Evolutionary conservation across 2,797 vertebrate species (phyloP), one percentile per base, ranked within the genome.

Genomic region (Syndactyla subalaris): DNA sequence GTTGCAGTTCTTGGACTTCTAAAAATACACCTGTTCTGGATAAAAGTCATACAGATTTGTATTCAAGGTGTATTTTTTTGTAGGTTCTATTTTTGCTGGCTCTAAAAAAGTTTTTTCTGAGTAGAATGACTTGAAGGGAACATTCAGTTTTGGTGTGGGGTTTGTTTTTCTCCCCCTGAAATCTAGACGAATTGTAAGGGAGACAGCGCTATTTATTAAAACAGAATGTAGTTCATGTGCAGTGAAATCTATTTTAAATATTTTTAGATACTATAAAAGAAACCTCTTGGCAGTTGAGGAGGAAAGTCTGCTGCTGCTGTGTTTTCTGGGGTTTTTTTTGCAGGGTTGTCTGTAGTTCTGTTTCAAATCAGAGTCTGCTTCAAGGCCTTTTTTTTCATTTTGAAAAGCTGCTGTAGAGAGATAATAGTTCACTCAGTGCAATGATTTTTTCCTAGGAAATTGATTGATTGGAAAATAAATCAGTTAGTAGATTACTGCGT

Each of bases 61-160:
- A 95, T 95, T 89, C 65, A 70, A 55, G 82, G 51, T 66, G 43
- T 21, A 57, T 88, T 93, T 96, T 96, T 91, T 39, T 68, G n/a
- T 65, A 38, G 62, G 7, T 61, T 89, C 4, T 88, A 29, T 93
- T 95, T 96, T 92, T 88, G 4, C 73, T 92, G 87, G 73, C 87
- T 76, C 41, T 78, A 70, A 48, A 74, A 12, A 78, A 38, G 19
- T n/a, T 70, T 90, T 77, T 80, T 77, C 70, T 82, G 48, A 91
- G 24, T n/a, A 63, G 58, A 73, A n/a, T 52, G 48, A 71, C 46
- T 89, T 19, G 3, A 86, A 86, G 38, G 29, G 76, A 89, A 30
- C 39, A 2, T 88, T 86, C 34, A 38, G 26, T 74, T 85, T 92
- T 76, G 43, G n/a, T 72, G 45, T 23, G 6, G 48, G 32, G 27